phyloP scores from a whole-genome alignment of 2,797 vertebrate genomes.

The Dendrocincla fuliginosa region DNA sequence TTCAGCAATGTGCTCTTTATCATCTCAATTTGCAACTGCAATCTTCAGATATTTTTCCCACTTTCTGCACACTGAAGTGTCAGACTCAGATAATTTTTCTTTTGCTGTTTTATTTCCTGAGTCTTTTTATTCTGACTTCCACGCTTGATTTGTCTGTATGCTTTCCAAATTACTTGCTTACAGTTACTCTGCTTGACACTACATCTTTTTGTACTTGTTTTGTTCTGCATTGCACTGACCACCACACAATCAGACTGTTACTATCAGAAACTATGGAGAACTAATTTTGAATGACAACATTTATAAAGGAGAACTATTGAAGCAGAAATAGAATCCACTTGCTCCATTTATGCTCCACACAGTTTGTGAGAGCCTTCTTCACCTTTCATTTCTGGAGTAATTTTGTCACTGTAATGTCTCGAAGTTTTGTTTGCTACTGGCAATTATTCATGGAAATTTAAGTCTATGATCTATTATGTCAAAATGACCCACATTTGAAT shows the following conservation, averaged over 20 bases:
- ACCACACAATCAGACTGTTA: not conserved
- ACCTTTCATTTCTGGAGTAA: not conserved
- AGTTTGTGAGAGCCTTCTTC: not conserved
- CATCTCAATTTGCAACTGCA: not conserved
- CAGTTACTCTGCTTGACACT: not conserved
- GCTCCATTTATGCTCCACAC: not conserved
- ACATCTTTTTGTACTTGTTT: not conserved
- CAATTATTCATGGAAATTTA: not conserved
- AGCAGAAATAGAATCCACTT: not conserved
- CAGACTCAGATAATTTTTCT: not conserved
- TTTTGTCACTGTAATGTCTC: not conserved
- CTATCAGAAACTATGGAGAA: not conserved
- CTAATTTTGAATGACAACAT: not conserved
- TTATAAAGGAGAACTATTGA: not conserved
- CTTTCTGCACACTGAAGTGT: not conserved
- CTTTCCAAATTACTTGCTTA: not conserved
- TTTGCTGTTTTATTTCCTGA: not conserved
- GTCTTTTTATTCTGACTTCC: not conserved
- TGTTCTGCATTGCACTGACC: not conserved
- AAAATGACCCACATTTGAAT: not conserved
- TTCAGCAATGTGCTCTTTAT: not conserved
- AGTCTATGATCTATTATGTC: not conserved
- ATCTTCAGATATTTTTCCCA: not conserved
- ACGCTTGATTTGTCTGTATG: not conserved
- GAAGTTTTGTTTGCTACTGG: not conserved